Base-by-base conservation (phyloP, 2,797 vertebrate species). In the Cossypha heuglini region DNA sequence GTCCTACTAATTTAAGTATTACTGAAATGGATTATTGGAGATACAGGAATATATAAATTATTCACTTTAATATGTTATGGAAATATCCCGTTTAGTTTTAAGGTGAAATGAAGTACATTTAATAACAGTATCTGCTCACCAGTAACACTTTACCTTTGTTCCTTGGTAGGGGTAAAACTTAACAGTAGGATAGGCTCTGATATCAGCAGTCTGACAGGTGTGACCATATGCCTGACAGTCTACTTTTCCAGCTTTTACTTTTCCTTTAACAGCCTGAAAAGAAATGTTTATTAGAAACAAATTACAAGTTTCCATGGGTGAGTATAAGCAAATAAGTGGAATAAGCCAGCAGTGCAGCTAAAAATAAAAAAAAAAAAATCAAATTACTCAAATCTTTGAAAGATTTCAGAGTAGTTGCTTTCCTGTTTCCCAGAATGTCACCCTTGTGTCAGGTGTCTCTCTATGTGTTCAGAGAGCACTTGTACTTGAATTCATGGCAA, bases 151-250 rank as follows among this genome's bases (percentile, higher is more conserved):
- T 97, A 99, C 99, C 98, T 98, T 98, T 51, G 96, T 69, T 79
- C 98, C 98, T 63, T 98, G 96, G 37, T 98, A 97, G 7, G 98
- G 98, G 94, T 99, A 99, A 91, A 99, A 98, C 49, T 98, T 98
- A 68, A 99, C 98, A 0, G 98, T 99, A 13, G 99, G 99, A 94
- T 99, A 99, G 46, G 98, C 98, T 57, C 97, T 98, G 97, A 99
- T 98, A 33, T 98, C 99, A 21, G 99, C 99, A 29, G 95, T 98
- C 78, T 99, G 98, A 88, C 99, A 99, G 18, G 96, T 98, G 13
- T 99, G 98, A 59, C 98, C 93, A 80, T 99, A 97, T 9, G 98
- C 98, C 94, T 99, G 99, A 94, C 99, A 99, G 97, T 99, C 99
- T 55, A 99, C 96, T 97, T 99, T 99, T n/a, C 99, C 99, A 55